phyloP scores from a whole-genome alignment of 2,113 vertebrate genomes.

The Agelaius phoeniceus region DNA sequence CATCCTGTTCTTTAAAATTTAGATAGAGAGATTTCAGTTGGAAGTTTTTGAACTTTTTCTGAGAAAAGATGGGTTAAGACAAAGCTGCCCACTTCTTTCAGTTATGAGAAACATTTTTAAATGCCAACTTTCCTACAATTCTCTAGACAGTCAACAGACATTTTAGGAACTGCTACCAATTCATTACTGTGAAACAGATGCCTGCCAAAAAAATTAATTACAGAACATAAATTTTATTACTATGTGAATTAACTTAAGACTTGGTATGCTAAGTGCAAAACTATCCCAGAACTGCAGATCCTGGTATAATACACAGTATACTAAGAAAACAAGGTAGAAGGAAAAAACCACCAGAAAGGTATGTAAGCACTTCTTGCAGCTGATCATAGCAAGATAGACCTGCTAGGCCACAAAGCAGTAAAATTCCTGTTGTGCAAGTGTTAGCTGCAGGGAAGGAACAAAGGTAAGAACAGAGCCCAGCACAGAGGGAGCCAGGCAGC shows the following conservation, averaged over 20 bases:
- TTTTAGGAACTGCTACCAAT: conserved; percentile 44
- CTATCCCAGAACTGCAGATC: not conserved
- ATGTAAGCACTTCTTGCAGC: not conserved
- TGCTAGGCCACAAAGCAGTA: not conserved
- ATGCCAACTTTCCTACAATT: conserved; percentile 46
- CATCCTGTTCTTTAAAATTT: not conserved
- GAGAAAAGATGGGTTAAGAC: not conserved
- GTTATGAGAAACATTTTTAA: conserved; percentile 1
- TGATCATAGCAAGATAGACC: not conserved
- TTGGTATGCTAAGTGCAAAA: not conserved
- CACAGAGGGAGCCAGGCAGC: not conserved
- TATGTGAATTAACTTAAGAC: conserved; percentile 36
- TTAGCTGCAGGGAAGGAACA: not conserved
- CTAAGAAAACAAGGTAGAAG: not conserved
- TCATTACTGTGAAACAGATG: conserved; percentile 60
- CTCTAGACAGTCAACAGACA: conserved; percentile 50
- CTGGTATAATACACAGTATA: not conserved
- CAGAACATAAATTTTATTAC: conserved; percentile 54
- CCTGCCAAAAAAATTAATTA: conserved; percentile 64
- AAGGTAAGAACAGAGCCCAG: not conserved
- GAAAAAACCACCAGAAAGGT: not conserved
- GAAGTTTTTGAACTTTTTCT: not conserved
- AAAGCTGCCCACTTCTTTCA: conserved; percentile 29
- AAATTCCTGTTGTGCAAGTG: not conserved
- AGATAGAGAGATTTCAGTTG: not conserved